Base-by-base conservation (phyloP, 1,140 invertebrate genomes). In the Dendroctonus ponderosae region DNA sequence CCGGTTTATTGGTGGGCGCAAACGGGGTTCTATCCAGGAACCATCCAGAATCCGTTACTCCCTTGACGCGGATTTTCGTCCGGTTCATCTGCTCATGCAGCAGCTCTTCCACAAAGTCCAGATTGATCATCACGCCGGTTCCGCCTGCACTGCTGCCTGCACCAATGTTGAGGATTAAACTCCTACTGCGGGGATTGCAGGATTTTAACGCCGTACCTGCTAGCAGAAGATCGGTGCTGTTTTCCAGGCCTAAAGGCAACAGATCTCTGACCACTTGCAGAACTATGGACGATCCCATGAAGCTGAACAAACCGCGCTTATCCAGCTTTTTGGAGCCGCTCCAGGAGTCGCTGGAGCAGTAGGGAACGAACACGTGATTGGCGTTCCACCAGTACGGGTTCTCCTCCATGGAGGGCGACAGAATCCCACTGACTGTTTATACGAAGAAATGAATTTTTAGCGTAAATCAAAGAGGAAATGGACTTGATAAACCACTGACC, bases 311-410 rank as follows among this genome's bases (percentile, higher is more conserved):
- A 12, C 79, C 83, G 59, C 82, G 78, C 62, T 77, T 71, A 44
- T 77, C 74, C 67, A 74, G 70, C 67, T 72, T 72, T 71, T 80
- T 84, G 12, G 90, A 89, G 5, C 94, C 94, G 70, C 90, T 92
- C 94, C 94, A 97, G 62, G 91, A 90, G 76, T 97, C 94, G 76
- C 93, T 95, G 56, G 92, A 93, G 80, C 94, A 97, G 77, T 97
- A 97, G 0, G 94, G 94, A 12, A 97, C 83, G 71, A 93, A 88
- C 79, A 97, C 93, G 76, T 96, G 93, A 80, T 96, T 96, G 52
- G 93, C 92, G 72, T 89, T 89, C 84, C 92, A 93, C 89, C 92
- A 95, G 72, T 90, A 90, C 1, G 94, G 93, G 80, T 97, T 97
- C 74, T 94, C 92, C 72, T 89, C 85, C 0, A 90, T 87, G 75